Evolutionary conservation across 1,140 invertebrate genomes (phyloP).

Genomic region (Drosophila busckii): DNA sequence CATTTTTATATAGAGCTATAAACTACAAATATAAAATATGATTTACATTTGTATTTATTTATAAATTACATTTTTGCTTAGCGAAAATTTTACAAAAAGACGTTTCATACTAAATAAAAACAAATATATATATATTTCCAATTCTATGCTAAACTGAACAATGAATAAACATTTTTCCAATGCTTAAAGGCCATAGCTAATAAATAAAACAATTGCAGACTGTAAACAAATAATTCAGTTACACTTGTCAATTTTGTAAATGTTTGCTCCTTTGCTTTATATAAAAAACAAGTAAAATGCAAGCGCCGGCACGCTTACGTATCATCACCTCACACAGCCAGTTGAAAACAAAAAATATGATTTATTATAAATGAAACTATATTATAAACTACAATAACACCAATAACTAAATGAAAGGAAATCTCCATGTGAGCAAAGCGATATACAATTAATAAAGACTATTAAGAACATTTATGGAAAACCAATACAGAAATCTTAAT

Average conservation of each 20-base stretch:
- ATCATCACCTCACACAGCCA: constrained; percentile 10
- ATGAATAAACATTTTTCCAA: constrained; percentile 8
- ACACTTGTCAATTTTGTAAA: constrained; percentile 5
- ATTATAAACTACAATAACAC: constrained; percentile 34
- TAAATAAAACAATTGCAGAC: constrained; percentile 6
- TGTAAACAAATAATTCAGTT: constrained; percentile 12
- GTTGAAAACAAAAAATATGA: constrained; percentile 17
- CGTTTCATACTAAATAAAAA: constrained; percentile 17
- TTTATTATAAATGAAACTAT: constrained; percentile 51
- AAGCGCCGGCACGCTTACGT: constrained; percentile 50
- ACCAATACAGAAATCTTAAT: constrained; percentile 8
- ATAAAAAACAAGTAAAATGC: constrained; percentile 10
- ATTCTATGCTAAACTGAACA: too few relatives aligned
- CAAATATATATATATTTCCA: constrained; percentile 37
- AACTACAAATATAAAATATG: constrained; percentile 40
- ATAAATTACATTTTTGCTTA: constrained; percentile 56
- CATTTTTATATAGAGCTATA: constrained; percentile 53
- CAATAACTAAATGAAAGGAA: constrained; percentile 20
- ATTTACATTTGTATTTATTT: constrained; percentile 57
- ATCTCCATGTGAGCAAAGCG: constrained; percentile 37
- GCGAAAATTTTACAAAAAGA: constrained; percentile 48
- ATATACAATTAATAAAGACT: constrained; percentile 63
- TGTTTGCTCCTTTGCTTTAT: constrained; percentile 1
- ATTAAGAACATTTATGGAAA: constrained; percentile 41
- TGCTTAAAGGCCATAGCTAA: constrained; percentile 14